Base-by-base conservation (phyloP, 2,113 vertebrate genomes). In the Actinemys pallida region DNA sequence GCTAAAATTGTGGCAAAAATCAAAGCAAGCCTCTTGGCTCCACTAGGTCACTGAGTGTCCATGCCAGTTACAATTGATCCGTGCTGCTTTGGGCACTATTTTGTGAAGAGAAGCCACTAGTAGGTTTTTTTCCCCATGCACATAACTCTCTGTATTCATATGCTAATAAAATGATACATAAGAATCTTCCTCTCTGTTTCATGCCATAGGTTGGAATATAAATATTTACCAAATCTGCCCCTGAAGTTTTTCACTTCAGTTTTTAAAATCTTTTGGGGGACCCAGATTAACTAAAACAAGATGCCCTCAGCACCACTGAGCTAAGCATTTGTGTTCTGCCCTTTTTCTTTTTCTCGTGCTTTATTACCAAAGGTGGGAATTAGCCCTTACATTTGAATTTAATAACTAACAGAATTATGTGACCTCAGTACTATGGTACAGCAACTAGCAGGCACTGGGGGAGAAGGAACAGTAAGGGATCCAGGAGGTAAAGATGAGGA, bases 1-100 rank as follows among this genome's bases (percentile, higher is more conserved):
- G 78, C 94, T 97, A 95, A 88, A 95, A 94, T 81, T 57, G n/a
- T 88, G 39, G 29, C 39, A 83, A 47, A 54, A 92, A 94, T 93
- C 1, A 92, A 93, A 93, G 81, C 78, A 83, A 29, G 50, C 1
- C 1, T n/a, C 31, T 83, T 27, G 22, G 50, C n/a, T 83, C 83
- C 76, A 78, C 92, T 88, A 80, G n/a, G 29, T 72, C 92, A 62
- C 65, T 93, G 76, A 88, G 82, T 35, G 6, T 95, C 80, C 95
- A 31, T 81, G 76, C 59, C 39, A 56, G 65, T 84, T 52, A 87
- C 91, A 93, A 81, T 57, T 89, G 81, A 94, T 76, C 84, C 69
- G 75, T 81, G 80, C 83, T 88, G 17, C 24, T 95, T 95, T 96
- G 29, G 72, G 31, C 39, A 57, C 72, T 90, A 57, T 92, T 95